Conservation (phyloP, 2,888 invertebrate species). For the Eurois occulta region DNA sequence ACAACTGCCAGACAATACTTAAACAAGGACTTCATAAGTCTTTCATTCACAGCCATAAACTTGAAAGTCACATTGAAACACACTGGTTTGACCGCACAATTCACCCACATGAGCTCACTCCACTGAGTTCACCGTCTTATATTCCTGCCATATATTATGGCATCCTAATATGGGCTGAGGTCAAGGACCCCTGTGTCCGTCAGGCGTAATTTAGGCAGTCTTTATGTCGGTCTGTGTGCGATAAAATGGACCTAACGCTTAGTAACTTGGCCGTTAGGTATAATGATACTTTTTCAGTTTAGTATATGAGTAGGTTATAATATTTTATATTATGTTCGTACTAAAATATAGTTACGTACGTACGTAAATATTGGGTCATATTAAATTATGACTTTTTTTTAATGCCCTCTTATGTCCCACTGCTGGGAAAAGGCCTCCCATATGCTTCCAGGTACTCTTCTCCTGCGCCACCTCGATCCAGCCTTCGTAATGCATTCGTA, state of each 20-base stretch:
- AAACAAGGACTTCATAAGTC: neutral
- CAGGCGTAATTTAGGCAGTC: constrained; percentile 39
- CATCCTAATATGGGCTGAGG: constrained; percentile 13
- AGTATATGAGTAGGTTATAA: constrained; percentile 17
- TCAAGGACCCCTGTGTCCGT: constrained; percentile 40
- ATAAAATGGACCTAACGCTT: constrained; percentile 47
- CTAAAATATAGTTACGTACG: neutral
- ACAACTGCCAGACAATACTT: neutral
- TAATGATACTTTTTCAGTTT: constrained; percentile 46
- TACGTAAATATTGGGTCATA: neutral
- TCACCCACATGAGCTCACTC: constrained; percentile 13
- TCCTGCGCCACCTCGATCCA: too few relatives aligned
- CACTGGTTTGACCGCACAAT: constrained; percentile 24
- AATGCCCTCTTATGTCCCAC: too few relatives aligned
- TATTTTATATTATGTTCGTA: constrained; percentile 13
- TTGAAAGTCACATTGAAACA: constrained; percentile 47
- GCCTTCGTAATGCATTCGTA: too few relatives aligned
- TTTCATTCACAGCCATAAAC: constrained; percentile 13
- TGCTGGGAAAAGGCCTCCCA: too few relatives aligned
- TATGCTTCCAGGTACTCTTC: too few relatives aligned
- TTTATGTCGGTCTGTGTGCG: constrained; percentile 40
- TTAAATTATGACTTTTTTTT: neutral
- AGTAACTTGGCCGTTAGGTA: constrained; percentile 31
- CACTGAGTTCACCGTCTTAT: constrained; percentile 25
- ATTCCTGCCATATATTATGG: constrained; percentile 20